A percentile compares a stretch with the other conserved stretches of the same genome.
Conservation (phyloP, 2,113 vertebrate species). For the Cacatua alba region DNA sequence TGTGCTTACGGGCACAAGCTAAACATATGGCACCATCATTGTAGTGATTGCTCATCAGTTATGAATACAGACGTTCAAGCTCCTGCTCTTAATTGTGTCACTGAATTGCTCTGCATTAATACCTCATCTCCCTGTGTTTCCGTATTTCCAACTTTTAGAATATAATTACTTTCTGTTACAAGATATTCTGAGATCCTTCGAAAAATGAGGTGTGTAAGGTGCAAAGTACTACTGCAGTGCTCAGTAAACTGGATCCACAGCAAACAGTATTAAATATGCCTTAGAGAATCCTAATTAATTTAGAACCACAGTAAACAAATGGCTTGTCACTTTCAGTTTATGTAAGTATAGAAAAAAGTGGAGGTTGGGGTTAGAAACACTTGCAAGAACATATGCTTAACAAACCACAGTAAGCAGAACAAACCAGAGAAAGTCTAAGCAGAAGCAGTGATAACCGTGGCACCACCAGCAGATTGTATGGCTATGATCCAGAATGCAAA, state of each 20-base stretch:
- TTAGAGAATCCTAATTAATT: conserved; percentile 61
- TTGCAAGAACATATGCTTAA: conserved; percentile 20
- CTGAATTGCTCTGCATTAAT: neutral
- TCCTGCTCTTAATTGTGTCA: neutral
- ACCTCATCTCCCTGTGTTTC: neutral
- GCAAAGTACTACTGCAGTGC: neutral
- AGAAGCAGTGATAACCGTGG: conserved; percentile 56
- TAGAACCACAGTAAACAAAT: conserved; percentile 48
- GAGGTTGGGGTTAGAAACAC: conserved; percentile 57
- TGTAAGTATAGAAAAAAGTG: conserved; percentile 40
- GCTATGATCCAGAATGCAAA: conserved; percentile 57
- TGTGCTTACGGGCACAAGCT: neutral
- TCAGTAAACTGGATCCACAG: conserved; percentile 14
- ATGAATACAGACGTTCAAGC: neutral
- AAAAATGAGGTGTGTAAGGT: neutral
- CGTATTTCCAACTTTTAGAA: neutral
- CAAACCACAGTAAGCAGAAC: conserved; percentile 44
- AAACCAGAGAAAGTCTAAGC: conserved; percentile 33
- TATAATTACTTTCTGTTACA: neutral
- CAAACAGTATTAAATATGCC: conserved; percentile 29
- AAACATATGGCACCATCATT: neutral
- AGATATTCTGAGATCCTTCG: neutral
- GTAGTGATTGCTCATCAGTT: neutral
- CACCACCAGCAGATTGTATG: conserved; percentile 59
- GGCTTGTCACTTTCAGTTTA: conserved; percentile 62